phyloP scores from a whole-genome alignment of 2,113 vertebrate species.

The Ochotona curzoniae region DNA sequence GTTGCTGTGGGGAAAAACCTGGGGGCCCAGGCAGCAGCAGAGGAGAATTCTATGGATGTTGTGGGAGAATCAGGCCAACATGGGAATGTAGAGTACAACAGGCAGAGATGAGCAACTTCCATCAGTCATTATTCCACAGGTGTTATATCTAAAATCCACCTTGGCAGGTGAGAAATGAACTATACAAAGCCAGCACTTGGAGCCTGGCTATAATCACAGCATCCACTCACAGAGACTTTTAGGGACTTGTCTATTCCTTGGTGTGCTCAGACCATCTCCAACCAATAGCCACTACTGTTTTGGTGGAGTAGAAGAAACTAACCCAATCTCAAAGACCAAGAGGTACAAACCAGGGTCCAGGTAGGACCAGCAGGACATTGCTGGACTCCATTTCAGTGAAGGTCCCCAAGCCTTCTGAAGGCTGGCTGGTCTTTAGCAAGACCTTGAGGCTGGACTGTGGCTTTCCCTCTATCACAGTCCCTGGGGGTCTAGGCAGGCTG shows the following conservation, averaged over 20 bases:
- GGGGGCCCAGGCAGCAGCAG: background rate
- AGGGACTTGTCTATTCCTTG: accelerated
- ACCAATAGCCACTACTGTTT: background rate
- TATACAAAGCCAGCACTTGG: background rate
- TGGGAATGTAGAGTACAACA: too few species aligned
- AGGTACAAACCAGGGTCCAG: background rate
- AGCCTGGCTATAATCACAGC: background rate
- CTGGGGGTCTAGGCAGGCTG: background rate
- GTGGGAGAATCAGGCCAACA: too few species aligned
- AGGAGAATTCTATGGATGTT: background rate
- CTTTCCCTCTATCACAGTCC: background rate
- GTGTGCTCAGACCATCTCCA: background rate
- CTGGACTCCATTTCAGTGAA: background rate
- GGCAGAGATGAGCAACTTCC: background rate
- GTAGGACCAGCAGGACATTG: accelerated
- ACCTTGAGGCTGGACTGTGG: accelerated
- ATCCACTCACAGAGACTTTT: background rate
- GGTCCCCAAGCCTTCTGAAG: background rate
- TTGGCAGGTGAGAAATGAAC: background rate
- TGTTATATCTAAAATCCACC: too few species aligned
- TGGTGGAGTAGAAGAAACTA: background rate
- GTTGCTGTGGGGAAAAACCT: background rate
- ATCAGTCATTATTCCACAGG: too few species aligned
- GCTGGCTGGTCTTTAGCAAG: background rate
- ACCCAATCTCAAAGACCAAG: background rate